A percentile compares a stretch with the other conserved stretches of the same genome.
These are phyloP conservation scores for Papilio glaucus DNA, from an alignment of 1,140 invertebrate genomes.

Conservation along the genomic window DNA sequence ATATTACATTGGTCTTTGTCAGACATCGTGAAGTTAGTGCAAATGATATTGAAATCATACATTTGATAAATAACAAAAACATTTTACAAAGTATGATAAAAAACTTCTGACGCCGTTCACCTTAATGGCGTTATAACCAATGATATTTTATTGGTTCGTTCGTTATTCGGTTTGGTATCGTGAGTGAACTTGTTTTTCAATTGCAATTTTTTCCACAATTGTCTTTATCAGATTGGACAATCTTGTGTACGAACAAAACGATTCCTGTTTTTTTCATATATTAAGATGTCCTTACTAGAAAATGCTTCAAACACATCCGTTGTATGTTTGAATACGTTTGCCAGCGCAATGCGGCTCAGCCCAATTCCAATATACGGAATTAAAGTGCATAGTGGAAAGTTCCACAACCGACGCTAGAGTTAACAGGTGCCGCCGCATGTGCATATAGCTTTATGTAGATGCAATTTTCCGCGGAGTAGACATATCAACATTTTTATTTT, in stretches of 20 bases:
- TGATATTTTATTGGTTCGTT: too few species aligned
- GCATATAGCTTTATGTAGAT: conserved; percentile 7
- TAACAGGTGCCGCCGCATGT: conserved; percentile 4
- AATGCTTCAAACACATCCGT: not conserved
- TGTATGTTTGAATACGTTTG: not conserved
- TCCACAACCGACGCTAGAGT: conserved; percentile 4
- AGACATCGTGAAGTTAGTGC: not conserved
- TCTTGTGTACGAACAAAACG: not conserved
- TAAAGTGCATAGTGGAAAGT: conserved; percentile 28
- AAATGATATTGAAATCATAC: too few species aligned
- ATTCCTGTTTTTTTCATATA: not conserved
- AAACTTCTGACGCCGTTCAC: too few species aligned
- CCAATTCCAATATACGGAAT: conserved; percentile 20
- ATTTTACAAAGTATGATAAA: too few species aligned
- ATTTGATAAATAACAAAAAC: too few species aligned
- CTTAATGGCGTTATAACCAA: too few species aligned
- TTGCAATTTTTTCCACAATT: too few species aligned
- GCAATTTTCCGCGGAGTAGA: conserved; percentile 19
- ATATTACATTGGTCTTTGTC: not conserved
- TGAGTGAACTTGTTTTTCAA: too few species aligned
- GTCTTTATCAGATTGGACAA: too few species aligned
- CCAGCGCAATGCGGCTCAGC: conserved; percentile 1
- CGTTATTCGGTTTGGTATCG: too few species aligned
- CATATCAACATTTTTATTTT: conserved; percentile 41
- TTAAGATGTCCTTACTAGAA: not conserved